Conservation (phyloP, 2,888 invertebrate species). For the Dione juno region DNA sequence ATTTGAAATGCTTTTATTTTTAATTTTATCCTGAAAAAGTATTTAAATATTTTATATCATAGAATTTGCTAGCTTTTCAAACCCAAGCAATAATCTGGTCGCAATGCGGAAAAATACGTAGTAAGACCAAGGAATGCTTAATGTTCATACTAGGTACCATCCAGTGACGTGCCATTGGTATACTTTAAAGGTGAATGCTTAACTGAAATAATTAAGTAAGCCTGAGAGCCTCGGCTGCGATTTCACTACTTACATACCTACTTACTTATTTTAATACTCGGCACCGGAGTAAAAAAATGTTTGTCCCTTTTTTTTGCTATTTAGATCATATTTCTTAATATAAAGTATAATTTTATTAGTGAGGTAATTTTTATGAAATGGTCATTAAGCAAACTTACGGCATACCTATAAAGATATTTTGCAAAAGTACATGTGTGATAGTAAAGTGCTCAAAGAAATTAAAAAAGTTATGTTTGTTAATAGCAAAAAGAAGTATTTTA, state of each 20-base stretch:
- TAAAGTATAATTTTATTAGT: too few species aligned
- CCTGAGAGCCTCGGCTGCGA: background rate
- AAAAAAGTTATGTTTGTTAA: too few species aligned
- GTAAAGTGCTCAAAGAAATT: too few species aligned
- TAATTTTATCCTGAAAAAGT: background rate
- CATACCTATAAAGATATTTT: too few species aligned
- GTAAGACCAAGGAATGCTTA: conserved; percentile 58
- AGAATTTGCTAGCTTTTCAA: conserved; percentile 57
- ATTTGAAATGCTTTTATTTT: conserved; percentile 2
- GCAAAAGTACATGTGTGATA: too few species aligned
- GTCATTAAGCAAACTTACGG: too few species aligned
- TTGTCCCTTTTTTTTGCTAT: too few species aligned
- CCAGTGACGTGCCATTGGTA: conserved; percentile 51
- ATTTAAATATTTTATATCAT: background rate
- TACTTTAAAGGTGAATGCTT: conserved; percentile 42
- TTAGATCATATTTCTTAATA: too few species aligned
- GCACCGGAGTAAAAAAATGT: too few species aligned
- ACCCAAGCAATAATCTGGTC: conserved; percentile 59
- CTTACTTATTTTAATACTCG: too few species aligned
- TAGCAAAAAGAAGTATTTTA: too few species aligned
- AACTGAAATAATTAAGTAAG: conserved; percentile 6
- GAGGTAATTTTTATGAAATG: too few species aligned
- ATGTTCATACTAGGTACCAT: conserved; percentile 45
- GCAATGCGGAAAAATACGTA: conserved; percentile 65
- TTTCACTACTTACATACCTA: background rate